A percentile compares a stretch with the other conserved stretches of the same genome.
Conservation (phyloP, 1,140 invertebrate species). For the Drosophila quadrilineata region DNA sequence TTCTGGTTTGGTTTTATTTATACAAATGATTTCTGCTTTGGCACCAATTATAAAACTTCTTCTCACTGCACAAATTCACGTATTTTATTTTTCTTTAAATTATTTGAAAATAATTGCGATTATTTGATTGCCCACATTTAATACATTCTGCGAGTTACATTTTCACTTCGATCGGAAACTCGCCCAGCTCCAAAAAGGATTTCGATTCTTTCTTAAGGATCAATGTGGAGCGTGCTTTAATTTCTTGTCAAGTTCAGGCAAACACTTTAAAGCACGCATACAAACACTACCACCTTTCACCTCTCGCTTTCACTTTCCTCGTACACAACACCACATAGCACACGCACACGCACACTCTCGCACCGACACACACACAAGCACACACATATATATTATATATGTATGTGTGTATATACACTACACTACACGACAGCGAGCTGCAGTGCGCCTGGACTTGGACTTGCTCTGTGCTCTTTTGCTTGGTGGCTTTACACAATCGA, state of each 20-base stretch:
- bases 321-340: constrained; percentile 10
- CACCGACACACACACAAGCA: not conserved
- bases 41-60: constrained; percentile 50
- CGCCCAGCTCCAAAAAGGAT: constrained; percentile 51
- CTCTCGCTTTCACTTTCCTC: constrained; percentile 33
- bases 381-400: not conserved
- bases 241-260: not conserved
- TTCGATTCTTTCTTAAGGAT: constrained; percentile 5
- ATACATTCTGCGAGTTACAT: constrained; percentile 53
- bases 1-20: constrained; percentile 46
- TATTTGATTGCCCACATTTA: constrained; percentile 14
- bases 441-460: constrained; percentile 8
- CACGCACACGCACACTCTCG: constrained; percentile 1
- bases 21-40: constrained; percentile 40
- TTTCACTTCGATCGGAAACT: constrained; percentile 27
- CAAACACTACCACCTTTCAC: constrained; percentile 6
- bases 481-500: constrained; percentile 19
- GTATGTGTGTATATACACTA: constrained; percentile 27
- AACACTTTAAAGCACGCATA: not conserved
- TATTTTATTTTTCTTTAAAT: too few species aligned
- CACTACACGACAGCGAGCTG: constrained; percentile 19
- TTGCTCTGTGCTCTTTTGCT: constrained; percentile 5
- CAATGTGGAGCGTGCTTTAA: constrained; percentile 6
- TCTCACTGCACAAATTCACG: constrained; percentile 19
- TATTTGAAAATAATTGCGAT: too few species aligned